Evolutionary conservation across 1,140 invertebrate species (phyloP).

Genomic region (Cecropterus lyciades): DNA sequence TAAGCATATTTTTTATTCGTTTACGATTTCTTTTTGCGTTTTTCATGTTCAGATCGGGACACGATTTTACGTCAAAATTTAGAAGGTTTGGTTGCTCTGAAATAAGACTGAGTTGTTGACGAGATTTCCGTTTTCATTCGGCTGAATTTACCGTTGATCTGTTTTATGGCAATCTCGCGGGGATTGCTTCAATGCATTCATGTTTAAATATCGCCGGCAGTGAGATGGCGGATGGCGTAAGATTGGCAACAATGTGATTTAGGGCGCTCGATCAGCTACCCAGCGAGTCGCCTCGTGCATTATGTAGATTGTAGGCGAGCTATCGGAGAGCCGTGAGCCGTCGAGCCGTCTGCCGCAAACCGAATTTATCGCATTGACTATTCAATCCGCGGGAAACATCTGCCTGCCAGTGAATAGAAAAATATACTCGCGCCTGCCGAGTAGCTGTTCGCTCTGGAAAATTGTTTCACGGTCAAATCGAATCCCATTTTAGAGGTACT

Average conservation of each 20-base stretch:
- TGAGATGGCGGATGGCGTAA: constrained; percentile 42
- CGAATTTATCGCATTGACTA: constrained; percentile 77
- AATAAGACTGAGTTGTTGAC: not conserved
- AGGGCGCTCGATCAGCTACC: constrained; percentile 47
- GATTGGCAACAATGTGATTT: constrained; percentile 68
- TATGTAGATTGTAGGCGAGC: constrained; percentile 69
- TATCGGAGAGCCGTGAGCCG: constrained; percentile 43
- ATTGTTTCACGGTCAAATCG: constrained; percentile 38
- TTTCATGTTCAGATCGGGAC: not conserved
- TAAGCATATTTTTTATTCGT: not conserved
- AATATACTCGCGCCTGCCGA: constrained; percentile 46
- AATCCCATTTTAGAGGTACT: constrained; percentile 13
- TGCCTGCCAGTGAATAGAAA: constrained; percentile 69
- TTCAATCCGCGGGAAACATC: constrained; percentile 72
- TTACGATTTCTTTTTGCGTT: not conserved
- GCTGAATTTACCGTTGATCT: constrained; percentile 8
- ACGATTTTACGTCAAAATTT: constrained; percentile 1
- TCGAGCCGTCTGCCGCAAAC: constrained; percentile 62
- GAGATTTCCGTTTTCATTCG: constrained; percentile 6
- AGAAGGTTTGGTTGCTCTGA: not conserved
- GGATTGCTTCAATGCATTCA: constrained; percentile 28
- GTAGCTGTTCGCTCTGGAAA: constrained; percentile 41
- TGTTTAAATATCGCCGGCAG: constrained; percentile 41
- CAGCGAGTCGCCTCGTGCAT: constrained; percentile 59
- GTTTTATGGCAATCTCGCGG: constrained; percentile 32